Evolutionary conservation across 92 coral and sea anemone species (phyloP).

Genomic region (Metridium senile): DNA sequence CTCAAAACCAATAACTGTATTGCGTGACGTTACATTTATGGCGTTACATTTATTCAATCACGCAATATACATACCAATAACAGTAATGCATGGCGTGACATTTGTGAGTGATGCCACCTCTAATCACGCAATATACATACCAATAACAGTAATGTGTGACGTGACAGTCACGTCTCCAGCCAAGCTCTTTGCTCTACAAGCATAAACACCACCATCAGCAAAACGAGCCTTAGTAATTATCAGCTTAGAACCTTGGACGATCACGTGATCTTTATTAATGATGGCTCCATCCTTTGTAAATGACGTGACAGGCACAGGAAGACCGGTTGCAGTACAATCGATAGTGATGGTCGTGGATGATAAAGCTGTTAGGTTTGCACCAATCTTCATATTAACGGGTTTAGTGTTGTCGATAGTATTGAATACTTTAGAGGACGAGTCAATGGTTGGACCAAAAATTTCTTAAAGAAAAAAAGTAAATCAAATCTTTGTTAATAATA

Average conservation of each 20-base stretch:
- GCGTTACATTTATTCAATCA: too few species aligned
- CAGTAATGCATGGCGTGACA: background rate
- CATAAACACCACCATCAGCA: slow-evolving; percentile 50
- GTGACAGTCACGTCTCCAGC: slow-evolving; percentile 21
- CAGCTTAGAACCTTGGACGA: slow-evolving; percentile 30
- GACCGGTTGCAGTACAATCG: slow-evolving; percentile 68
- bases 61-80: too few species aligned
- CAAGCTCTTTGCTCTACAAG: slow-evolving; percentile 42
- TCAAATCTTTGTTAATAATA: too few species aligned
- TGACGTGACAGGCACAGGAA: slow-evolving; percentile 71
- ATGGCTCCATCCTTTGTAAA: slow-evolving; percentile 65
- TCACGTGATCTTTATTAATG: slow-evolving; percentile 44
- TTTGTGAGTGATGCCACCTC: background rate
- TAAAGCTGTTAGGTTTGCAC: slow-evolving; percentile 68
- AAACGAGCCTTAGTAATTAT: slow-evolving; percentile 35
- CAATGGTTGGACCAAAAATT: slow-evolving; percentile 47
- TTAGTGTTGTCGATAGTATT: slow-evolving; percentile 28
- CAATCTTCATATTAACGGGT: slow-evolving; percentile 43
- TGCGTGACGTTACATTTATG: too few species aligned
- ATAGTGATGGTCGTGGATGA: slow-evolving; percentile 65
- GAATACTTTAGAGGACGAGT: background rate
- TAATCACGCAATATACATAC: background rate
- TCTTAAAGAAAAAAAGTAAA: slow-evolving; percentile 25
- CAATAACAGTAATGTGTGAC: slow-evolving; percentile 27
- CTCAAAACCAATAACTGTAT: too few species aligned